A percentile compares a stretch with the other conserved stretches of the same genome.
These are phyloP conservation scores for Sarcophaga caerulescens DNA, from an alignment of 2,888 invertebrate genomes.

Conservation along the genomic window DNA sequence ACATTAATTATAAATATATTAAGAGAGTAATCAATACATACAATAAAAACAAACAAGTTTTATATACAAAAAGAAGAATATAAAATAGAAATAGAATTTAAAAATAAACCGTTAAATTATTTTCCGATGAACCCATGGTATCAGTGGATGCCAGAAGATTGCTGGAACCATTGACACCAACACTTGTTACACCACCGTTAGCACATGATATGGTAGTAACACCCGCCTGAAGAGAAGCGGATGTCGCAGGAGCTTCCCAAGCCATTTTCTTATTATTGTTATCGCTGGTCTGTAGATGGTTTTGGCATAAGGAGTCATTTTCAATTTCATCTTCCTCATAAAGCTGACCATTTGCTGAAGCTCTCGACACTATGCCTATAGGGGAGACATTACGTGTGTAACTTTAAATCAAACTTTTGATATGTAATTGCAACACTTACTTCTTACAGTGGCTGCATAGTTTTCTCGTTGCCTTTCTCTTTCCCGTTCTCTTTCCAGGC, in stretches of 20 bases:
- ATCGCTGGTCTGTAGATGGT: slow-evolving; percentile 67
- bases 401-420: background rate
- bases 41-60: slow-evolving; percentile 41
- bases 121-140: slow-evolving; percentile 82
- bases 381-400: slow-evolving; percentile 40
- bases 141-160: slow-evolving; percentile 78
- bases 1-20: slow-evolving; percentile 23
- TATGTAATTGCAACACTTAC: slow-evolving; percentile 77
- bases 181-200: slow-evolving; percentile 65
- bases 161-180: slow-evolving; percentile 73
- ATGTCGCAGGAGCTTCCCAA: slow-evolving; percentile 77
- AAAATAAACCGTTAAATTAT: slow-evolving; percentile 84
- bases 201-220: slow-evolving; percentile 68
- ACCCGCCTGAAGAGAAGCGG: slow-evolving; percentile 56
- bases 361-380: slow-evolving; percentile 82
- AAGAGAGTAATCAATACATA: slow-evolving; percentile 15
- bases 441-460: slow-evolving; percentile 84
- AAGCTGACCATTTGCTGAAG: slow-evolving; percentile 80
- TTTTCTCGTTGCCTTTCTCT: slow-evolving; percentile 79
- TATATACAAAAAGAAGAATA: slow-evolving; percentile 35
- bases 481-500: slow-evolving; percentile 80
- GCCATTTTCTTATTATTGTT: slow-evolving; percentile 74
- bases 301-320: slow-evolving; percentile 76
- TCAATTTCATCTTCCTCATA: slow-evolving; percentile 82
- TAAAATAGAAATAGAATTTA: slow-evolving; percentile 73